Conservation (phyloP, 2,113 vertebrate species). For the Cyanistes caeruleus region DNA sequence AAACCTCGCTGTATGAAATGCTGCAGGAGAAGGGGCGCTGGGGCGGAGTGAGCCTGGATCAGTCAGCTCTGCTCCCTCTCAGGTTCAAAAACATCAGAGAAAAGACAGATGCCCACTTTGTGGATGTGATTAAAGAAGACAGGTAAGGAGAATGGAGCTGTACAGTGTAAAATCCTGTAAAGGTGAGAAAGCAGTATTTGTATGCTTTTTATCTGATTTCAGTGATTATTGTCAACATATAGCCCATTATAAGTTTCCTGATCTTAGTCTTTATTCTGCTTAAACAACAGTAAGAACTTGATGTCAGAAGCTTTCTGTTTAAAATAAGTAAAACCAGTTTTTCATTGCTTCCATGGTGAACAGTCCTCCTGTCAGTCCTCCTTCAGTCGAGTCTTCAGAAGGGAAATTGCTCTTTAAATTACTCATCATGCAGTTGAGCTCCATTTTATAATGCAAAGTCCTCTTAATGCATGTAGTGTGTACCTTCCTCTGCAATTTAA, state of each 20-base stretch:
- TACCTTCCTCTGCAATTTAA: background rate
- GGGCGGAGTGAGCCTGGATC: conserved; percentile 84
- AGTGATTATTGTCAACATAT: background rate
- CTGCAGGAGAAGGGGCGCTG: conserved; percentile 90
- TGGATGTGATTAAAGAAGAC: conserved; percentile 98
- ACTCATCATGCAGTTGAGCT: background rate
- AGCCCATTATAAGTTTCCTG: background rate
- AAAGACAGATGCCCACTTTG: conserved; percentile 96
- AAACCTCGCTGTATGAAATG: conserved; percentile 93
- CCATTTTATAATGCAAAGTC: background rate
- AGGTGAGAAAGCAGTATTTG: background rate
- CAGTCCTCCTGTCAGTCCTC: background rate
- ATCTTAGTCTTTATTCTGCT: background rate
- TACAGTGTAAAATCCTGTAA: background rate
- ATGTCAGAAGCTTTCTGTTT: background rate
- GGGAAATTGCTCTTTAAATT: background rate
- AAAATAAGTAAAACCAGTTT: background rate
- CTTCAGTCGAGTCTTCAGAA: rapidly evolving
- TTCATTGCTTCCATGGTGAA: background rate
- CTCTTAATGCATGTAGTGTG: background rate
- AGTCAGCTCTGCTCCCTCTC: conserved; percentile 90
- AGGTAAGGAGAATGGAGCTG: conserved; percentile 75
- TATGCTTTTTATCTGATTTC: background rate
- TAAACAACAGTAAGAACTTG: background rate
- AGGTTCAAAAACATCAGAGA: conserved; percentile 92